phyloP scores from a whole-genome alignment of 2,113 vertebrate species.

The Daboia siamensis region DNA sequence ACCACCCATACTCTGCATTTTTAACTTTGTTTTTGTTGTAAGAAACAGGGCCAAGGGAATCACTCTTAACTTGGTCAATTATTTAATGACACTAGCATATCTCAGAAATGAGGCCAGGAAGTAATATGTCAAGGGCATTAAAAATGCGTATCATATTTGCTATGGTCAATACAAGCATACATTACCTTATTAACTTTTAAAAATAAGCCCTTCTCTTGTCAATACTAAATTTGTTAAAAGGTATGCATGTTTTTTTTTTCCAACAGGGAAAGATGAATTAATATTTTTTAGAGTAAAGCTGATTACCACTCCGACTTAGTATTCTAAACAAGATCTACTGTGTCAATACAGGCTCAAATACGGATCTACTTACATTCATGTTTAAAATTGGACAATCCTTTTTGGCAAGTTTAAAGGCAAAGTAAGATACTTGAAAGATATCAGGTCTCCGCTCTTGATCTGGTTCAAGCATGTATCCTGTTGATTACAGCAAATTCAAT shows the following conservation, averaged over 20 bases:
- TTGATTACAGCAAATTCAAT: slow-evolving; percentile 8
- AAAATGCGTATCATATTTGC: background rate
- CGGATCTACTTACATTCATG: slow-evolving; percentile 83
- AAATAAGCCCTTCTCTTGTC: background rate
- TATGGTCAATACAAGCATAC: background rate
- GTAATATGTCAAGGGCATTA: background rate
- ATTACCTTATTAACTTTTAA: background rate
- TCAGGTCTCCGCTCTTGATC: slow-evolving; percentile 92
- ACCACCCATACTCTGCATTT: background rate
- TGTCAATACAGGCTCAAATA: slow-evolving; percentile 22
- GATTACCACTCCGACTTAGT: background rate
- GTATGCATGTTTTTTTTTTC: background rate
- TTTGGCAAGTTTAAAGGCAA: slow-evolving; percentile 93
- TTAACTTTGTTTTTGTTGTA: background rate
- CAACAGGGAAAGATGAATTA: background rate
- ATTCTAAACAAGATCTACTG: background rate
- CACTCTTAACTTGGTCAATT: background rate
- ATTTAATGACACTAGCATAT: background rate
- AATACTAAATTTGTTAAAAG: background rate
- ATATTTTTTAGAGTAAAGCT: background rate
- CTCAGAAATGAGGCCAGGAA: background rate
- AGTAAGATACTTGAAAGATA: slow-evolving; percentile 94
- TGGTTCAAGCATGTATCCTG: slow-evolving; percentile 97
- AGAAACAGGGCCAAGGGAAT: background rate
- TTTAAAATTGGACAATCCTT: slow-evolving; percentile 93